These are phyloP conservation scores for Manis javanica DNA, from an alignment of 2,797 vertebrate genomes.

Conservation along the genomic window DNA sequence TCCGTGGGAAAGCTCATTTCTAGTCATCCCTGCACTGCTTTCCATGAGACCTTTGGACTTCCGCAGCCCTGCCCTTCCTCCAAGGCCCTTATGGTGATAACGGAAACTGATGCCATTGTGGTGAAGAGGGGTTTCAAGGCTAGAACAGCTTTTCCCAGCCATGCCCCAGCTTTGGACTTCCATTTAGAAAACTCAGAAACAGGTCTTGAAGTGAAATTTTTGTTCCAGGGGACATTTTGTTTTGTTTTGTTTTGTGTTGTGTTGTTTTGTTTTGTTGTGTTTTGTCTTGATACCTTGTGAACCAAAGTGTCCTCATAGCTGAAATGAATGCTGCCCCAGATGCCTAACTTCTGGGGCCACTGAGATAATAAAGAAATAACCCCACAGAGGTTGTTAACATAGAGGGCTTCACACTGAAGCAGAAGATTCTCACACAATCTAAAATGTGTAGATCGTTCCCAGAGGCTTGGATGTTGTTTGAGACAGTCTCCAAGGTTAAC, in stretches of 20 bases:
- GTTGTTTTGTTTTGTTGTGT: no score
- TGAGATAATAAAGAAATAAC: not conserved
- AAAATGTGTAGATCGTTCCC: not conserved
- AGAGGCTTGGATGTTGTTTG: not conserved
- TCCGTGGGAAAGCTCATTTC: fast-evolving
- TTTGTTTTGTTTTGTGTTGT: no score
- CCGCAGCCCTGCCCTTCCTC: not conserved
- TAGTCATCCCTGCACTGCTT: not conserved
- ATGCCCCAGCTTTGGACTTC: not conserved
- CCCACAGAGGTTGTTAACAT: not conserved
- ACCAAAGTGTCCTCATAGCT: not conserved
- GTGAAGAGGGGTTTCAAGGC: not conserved
- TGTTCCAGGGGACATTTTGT: not conserved
- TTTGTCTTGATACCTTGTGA: not conserved
- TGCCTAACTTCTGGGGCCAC: not conserved
- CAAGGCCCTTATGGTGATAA: no score
- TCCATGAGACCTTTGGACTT: not conserved
- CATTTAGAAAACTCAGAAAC: not conserved
- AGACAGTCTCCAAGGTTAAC: not conserved
- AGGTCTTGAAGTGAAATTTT: not conserved
- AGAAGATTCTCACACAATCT: not conserved
- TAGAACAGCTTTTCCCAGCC: not conserved
- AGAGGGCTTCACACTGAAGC: not conserved
- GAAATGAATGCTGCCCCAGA: not conserved
- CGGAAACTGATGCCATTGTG: no score